Conservation (phyloP, 2,797 vertebrate genomes). For the Ficedula albicollis region DNA sequence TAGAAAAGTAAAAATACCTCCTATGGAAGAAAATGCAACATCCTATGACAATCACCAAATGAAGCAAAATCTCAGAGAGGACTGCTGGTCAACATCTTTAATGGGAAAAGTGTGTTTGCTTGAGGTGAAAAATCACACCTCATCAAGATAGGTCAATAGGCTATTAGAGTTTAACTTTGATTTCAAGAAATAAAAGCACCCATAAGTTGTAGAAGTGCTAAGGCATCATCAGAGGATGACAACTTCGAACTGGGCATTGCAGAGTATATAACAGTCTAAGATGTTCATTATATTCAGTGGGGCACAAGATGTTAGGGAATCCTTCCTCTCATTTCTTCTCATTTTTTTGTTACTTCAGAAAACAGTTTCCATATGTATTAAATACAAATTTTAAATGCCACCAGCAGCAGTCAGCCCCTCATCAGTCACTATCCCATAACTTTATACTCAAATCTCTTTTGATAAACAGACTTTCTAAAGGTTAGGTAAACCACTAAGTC, state of each 20-base stretch:
- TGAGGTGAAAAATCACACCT: conserved; percentile 8
- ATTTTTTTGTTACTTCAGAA: not conserved
- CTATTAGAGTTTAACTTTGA: not conserved
- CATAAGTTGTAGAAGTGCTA: not conserved
- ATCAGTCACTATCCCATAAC: not conserved
- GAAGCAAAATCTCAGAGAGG: not conserved
- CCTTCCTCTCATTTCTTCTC: not conserved
- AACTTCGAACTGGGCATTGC: not conserved
- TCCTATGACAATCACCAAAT: not conserved
- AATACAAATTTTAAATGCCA: not conserved
- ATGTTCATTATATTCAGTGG: not conserved
- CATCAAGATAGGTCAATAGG: not conserved
- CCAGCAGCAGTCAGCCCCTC: not conserved
- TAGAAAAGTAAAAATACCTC: conserved; percentile 21
- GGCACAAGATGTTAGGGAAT: not conserved
- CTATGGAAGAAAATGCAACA: not conserved
- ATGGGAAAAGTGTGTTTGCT: not conserved
- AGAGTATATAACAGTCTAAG: not conserved
- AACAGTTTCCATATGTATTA: not conserved
- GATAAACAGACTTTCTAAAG: not conserved
- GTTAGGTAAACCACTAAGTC: not conserved
- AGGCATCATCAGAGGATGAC: not conserved
- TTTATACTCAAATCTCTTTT: not conserved
- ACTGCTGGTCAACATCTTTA: not conserved
- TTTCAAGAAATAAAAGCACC: not conserved